phyloP scores from a whole-genome alignment of 2,888 invertebrate species.

The Iselma pallidipennis region DNA sequence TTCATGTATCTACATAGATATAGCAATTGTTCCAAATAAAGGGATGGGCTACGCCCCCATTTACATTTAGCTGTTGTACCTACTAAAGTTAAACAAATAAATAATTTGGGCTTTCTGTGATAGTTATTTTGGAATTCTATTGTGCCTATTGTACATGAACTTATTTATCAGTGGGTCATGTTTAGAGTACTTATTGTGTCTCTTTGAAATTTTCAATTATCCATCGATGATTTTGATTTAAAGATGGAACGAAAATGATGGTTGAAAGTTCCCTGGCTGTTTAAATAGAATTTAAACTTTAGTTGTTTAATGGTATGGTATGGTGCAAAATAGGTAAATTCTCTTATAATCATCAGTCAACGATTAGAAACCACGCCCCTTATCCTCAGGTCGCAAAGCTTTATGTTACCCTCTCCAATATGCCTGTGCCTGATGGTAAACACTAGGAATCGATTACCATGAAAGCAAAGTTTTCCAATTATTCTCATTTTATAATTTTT shows the following conservation, averaged over 20 bases:
- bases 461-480: neutral
- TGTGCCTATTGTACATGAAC: too few species aligned
- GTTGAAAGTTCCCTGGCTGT: too few species aligned
- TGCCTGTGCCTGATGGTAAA: neutral
- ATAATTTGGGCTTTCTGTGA: too few species aligned
- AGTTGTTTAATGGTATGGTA: neutral
- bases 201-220: conserved; percentile 3
- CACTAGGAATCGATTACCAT: neutral
- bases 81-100: too few species aligned
- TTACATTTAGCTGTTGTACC: too few species aligned
- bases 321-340: neutral
- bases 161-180: too few species aligned
- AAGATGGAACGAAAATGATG: conserved; percentile 15
- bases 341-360: conserved; percentile 9
- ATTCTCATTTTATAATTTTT: neutral
- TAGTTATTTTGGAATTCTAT: too few species aligned
- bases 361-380: conserved; percentile 46
- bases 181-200: too few species aligned
- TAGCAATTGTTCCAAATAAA: too few species aligned
- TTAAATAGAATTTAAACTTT: too few species aligned
- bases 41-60: too few species aligned
- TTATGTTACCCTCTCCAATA: conserved; percentile 1
- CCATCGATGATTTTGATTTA: neutral
- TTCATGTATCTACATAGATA: too few species aligned
- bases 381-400: conserved; percentile 26